These are phyloP conservation scores for Aphidoletes aphidimyza DNA, from an alignment of 2,888 invertebrate species.

Conservation along the genomic window DNA sequence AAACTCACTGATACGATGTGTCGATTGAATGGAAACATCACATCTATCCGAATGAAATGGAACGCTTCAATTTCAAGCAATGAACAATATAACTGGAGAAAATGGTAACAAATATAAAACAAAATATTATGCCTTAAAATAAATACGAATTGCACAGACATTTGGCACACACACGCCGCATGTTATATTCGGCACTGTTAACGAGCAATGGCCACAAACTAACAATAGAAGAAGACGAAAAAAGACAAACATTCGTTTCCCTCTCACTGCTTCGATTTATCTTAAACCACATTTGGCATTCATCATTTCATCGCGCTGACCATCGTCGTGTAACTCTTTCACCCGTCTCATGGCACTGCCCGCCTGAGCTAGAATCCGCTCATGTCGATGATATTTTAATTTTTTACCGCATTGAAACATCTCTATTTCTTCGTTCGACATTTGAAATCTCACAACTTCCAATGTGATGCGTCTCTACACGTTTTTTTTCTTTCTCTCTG, in stretches of 20 bases:
- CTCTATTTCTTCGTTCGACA: neutral
- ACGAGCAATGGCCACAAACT: constrained; percentile 21
- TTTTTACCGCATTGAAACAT: neutral
- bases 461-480: neutral
- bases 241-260: neutral
- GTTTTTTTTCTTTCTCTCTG: neutral
- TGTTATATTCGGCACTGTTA: too few relatives aligned
- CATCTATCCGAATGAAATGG: neutral
- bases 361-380: too few relatives aligned
- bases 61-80: neutral
- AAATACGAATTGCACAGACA: neutral
- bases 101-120: neutral
- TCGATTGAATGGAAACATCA: neutral
- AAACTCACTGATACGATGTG: neutral
- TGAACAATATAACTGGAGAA: neutral
- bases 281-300: constrained; percentile 53
- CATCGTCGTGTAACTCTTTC: too few relatives aligned
- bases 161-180: neutral
- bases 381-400: constrained; percentile 49
- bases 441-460: constrained; percentile 16
- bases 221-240: neutral
- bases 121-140: too few relatives aligned
- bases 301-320: constrained; percentile 32
- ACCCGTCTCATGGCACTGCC: too few relatives aligned
- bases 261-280: constrained; percentile 32